Percentiles rank a stretch among this genome's conserved stretches.
Conservation (phyloP, 2,113 vertebrate species). For the Tursiops truncatus region DNA sequence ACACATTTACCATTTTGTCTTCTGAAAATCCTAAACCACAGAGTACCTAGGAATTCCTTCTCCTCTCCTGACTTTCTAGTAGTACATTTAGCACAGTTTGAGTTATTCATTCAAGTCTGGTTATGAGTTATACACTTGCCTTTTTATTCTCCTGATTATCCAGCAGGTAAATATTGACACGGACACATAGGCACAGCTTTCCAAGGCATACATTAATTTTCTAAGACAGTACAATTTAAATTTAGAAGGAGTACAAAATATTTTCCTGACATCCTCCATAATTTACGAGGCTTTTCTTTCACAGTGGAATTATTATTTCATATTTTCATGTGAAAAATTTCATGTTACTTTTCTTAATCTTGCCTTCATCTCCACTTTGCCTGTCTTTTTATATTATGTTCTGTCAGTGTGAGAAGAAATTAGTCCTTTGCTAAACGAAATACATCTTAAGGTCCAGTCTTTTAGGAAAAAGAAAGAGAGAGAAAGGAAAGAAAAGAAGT, state of each 20-base stretch:
- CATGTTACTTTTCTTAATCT: neutral
- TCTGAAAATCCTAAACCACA: neutral
- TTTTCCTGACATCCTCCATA: neutral
- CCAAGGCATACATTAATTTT: neutral
- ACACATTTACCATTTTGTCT: neutral
- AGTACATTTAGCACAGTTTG: neutral
- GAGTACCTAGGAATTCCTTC: neutral
- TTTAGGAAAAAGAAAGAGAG: neutral
- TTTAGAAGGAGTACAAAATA: neutral
- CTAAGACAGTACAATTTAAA: neutral
- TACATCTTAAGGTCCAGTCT: conserved; percentile 20
- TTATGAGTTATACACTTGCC: neutral
- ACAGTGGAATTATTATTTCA: neutral
- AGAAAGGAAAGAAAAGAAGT: neutral
- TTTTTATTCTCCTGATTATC: conserved; percentile 20
- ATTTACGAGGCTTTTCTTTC: neutral
- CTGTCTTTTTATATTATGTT: neutral
- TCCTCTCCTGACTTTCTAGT: neutral
- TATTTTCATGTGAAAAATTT: neutral
- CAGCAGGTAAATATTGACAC: neutral
- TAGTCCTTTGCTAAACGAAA: neutral
- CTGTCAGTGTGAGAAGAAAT: neutral
- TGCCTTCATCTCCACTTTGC: neutral
- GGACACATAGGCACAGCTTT: neutral
- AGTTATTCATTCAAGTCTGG: neutral